A percentile compares a stretch with the other conserved stretches of the same genome.
These are phyloP conservation scores for Sinella curviseta DNA, from an alignment of 1,140 invertebrate genomes.

Conservation along the genomic window DNA sequence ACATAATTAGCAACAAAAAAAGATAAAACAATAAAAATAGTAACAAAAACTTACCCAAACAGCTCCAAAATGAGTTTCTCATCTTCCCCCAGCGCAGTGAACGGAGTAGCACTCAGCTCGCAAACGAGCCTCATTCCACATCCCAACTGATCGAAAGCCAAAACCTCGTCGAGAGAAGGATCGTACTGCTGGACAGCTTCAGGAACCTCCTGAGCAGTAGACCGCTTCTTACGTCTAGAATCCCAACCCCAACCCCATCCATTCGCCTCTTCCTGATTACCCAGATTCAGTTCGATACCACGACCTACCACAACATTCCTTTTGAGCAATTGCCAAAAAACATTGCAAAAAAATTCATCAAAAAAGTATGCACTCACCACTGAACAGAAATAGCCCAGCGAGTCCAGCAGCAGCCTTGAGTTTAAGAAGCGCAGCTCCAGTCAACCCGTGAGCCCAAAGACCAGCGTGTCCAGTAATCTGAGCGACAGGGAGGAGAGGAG, in stretches of 20 bases:
- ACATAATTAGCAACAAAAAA: neutral
- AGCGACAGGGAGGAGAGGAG: conserved; percentile 41
- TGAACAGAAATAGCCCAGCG: conserved; percentile 35
- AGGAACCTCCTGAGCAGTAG: neutral
- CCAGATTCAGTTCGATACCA: neutral
- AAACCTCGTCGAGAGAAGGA: conserved; percentile 46
- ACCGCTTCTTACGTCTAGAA: neutral
- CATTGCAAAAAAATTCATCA: neutral
- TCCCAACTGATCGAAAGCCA: conserved; percentile 48
- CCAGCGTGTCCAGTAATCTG: conserved; percentile 44
- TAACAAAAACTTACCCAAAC: conserved; percentile 48
- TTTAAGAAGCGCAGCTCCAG: conserved; percentile 45
- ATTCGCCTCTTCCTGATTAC: neutral
- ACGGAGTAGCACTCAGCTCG: conserved; percentile 49
- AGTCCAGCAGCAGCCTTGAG: conserved; percentile 48
- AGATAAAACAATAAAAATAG: neutral
- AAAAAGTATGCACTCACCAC: neutral
- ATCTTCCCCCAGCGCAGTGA: conserved; percentile 42
- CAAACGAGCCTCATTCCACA: conserved; percentile 52
- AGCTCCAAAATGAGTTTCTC: conserved; percentile 51
- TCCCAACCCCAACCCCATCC: neutral
- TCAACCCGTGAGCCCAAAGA: conserved; percentile 36
- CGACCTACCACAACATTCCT: neutral
- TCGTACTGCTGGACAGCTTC: conserved; percentile 22
- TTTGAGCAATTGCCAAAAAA: neutral